These are phyloP conservation scores for Mesorhabditis belari DNA, from an alignment of 2,888 invertebrate genomes.

Conservation along the genomic window DNA sequence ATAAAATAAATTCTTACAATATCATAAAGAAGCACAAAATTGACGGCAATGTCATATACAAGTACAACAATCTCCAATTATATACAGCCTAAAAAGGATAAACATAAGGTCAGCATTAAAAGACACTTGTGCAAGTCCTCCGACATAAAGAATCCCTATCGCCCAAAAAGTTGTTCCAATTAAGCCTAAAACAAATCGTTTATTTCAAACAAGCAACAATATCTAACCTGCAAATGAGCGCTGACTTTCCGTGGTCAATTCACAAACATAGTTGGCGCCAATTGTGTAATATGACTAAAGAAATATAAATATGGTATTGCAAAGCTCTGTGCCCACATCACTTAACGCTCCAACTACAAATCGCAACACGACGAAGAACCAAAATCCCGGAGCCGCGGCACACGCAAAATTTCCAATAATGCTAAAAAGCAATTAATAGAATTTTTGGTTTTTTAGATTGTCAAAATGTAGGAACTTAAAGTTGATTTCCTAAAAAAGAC, in stretches of 20 bases:
- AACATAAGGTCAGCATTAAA: not conserved
- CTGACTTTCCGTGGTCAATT: slow-evolving; percentile 3
- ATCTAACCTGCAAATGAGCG: slow-evolving; percentile 8
- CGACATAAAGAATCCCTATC: slow-evolving; percentile 1
- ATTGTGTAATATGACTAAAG: slow-evolving; percentile 9
- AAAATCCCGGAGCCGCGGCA: not conserved
- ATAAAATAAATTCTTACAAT: not conserved
- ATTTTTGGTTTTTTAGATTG: too few relatives aligned
- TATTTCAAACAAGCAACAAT: too few relatives aligned
- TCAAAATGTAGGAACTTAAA: too few relatives aligned
- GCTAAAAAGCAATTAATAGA: not conserved
- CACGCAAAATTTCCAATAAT: not conserved
- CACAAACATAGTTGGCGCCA: slow-evolving; percentile 6
- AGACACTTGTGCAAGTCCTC: slow-evolving; percentile 1
- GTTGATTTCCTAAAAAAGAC: too few relatives aligned
- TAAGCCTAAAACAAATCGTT: too few relatives aligned
- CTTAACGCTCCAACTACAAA: slow-evolving; percentile 1
- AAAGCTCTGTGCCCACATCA: slow-evolving; percentile 2
- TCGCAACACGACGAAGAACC: not conserved
- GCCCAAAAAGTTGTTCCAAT: slow-evolving; percentile 4
- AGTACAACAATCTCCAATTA: slow-evolving; percentile 5
- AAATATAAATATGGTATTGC: not conserved
- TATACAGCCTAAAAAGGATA: not conserved
- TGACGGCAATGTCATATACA: not conserved
- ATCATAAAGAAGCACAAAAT: slow-evolving; percentile 1